Evolutionary conservation across 2,113 vertebrate genomes (phyloP), one percentile per base, ranked within the genome.

Genomic region (Numenius arquata): DNA sequence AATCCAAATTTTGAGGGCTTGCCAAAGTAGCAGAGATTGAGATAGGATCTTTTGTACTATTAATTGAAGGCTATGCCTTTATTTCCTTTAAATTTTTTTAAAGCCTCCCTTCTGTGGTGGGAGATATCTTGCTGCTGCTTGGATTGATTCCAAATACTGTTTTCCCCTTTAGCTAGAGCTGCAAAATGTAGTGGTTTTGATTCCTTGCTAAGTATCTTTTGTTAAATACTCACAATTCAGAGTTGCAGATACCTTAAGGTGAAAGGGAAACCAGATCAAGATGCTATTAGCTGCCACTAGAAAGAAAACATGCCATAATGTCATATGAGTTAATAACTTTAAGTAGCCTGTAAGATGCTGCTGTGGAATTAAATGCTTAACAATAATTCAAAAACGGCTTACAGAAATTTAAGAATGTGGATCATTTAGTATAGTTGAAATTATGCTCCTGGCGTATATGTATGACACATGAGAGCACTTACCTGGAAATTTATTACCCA

Each of bases 401-500:
- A 97, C 90, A 96, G 97, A 97, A 98, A 98, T 97, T 96, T 97
- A 97, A 97, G 97, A 98, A 97, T 96, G 97, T 96, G 97, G 97
- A 97, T 98, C 97, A 96, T 96, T 98, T 97, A 98, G 97, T 95
- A 87, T 59, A 95, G 94, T 95, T 81, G 95, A 98, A 98, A 98
- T 98, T 97, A 97, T 95, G 97, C 97, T 97, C 93, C 96, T 98
- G 97, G 97, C 98, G 97, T 97, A 93, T 97, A 97, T 96, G 97
- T 96, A 97, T 98, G 97, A 97, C 98, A 98, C 98, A 96, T 34
- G 97, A 98, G 98, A 98, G 97, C 97, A 97, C 97, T 98, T 98
- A 98, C 98, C 98, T 98, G 97, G 97, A 97, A 98, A 98, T 98
- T 98, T 98, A 98, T 98, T 98, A 97, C 96, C 91, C 95, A 92